A percentile compares a stretch with the other conserved stretches of the same genome.
Conservation (phyloP, 2,797 vertebrate genomes). For the Malacoraja senta region DNA sequence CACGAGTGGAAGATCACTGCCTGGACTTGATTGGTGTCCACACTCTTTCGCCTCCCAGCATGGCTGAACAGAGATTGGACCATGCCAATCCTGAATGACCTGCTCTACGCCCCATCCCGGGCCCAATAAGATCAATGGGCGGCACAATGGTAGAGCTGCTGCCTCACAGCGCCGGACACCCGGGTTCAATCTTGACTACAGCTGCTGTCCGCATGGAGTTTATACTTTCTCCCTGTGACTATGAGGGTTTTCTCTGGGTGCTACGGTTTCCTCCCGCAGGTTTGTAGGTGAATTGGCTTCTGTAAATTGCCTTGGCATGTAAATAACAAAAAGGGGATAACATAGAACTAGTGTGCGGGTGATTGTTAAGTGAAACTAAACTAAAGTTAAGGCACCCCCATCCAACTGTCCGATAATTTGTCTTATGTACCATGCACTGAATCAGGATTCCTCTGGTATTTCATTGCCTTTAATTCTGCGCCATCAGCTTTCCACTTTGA, state of each 20-base stretch:
- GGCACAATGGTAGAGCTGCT: too few species aligned
- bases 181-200: too few species aligned
- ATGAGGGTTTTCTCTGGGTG: too few species aligned
- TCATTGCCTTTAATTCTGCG: neutral
- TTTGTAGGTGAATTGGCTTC: too few species aligned
- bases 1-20: neutral
- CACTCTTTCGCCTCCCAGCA: neutral
- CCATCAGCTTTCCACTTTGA: neutral
- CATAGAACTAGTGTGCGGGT: too few species aligned
- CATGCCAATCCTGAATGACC: neutral
- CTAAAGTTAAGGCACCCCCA: neutral
- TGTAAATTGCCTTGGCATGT: too few species aligned
- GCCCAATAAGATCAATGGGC: neutral
- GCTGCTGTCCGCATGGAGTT: too few species aligned
- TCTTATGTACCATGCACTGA: neutral
- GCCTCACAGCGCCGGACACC: too few species aligned
- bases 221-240: too few species aligned
- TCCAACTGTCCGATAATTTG: neutral
- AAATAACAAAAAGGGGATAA: too few species aligned
- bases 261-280: too few species aligned
- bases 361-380: too few species aligned
- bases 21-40: neutral
- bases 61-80: neutral
- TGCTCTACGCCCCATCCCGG: neutral
- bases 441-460: neutral